Base-by-base conservation (phyloP, 1,140 invertebrate species). In the Thaumetopoea pityocampa region DNA sequence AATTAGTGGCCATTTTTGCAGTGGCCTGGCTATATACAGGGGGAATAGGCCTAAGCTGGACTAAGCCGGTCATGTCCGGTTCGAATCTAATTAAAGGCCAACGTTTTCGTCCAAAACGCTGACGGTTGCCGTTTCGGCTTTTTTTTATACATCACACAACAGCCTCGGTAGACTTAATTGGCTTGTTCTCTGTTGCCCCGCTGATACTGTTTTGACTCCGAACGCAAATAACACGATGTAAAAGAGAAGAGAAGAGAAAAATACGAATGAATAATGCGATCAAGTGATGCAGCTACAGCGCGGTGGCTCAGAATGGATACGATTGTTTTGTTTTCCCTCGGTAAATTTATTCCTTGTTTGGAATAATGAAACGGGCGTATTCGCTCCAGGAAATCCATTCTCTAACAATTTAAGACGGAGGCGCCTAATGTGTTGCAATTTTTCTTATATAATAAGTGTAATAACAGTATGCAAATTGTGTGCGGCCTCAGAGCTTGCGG, bases 1-100 rank as follows among this genome's bases (percentile, higher is more conserved):
- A 79, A 83, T 83, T 81, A 83, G 77, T 73, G 68, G 66, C 76
- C 69, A 81, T 81, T 83, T 83, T 81, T 83, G 76, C 68, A 74
- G 60, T 69, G 61, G 68, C 71, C 72, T 61, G 67, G 57, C 50
- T 60, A 52, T 63, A 57, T 67, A 58, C 66, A 61, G 64, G 49
- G 52, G 51, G 53, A 52, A 60, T 51, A 30, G 54, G 72, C 65
- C 59, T 80, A 71, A 82, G 73, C 78, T 68, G 72, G 67, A 62
- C 59, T 81, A 79, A 81, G 74, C 76, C 72, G 67, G 68, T 78
- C 79, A 73, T 68, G 60, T 50, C 63, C 71, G 63, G 56, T 68
- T 71, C 70, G 68, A 83, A 83, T 83, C 79, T 83, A 83, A 83
- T 83, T 83, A 83, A 71, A 80, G 66, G 70, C 66, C 72, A 65